Percentiles rank a stretch among this genome's conserved stretches.
phyloP scores from a whole-genome alignment of 2,113 vertebrate species.

The Jaculus jaculus region DNA sequence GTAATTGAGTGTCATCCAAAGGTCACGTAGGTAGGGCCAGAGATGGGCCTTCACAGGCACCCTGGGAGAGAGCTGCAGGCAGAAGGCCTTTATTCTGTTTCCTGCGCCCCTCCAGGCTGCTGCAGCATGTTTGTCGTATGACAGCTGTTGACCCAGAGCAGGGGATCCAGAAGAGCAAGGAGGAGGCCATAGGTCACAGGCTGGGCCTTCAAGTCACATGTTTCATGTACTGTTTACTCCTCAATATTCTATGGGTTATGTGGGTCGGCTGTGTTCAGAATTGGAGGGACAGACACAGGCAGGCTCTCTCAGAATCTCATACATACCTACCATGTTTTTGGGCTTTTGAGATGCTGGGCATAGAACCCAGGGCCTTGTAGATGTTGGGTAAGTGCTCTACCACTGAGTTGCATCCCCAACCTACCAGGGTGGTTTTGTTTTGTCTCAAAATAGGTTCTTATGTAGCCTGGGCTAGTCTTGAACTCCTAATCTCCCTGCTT shows the following conservation, averaged over 20 bases:
- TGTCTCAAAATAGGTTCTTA: too few relatives aligned
- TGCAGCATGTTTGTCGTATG: neutral
- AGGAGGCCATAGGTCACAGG: neutral
- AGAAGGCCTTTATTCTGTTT: neutral
- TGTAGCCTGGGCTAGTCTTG: too few relatives aligned
- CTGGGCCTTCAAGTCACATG: neutral
- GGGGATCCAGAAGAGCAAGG: neutral
- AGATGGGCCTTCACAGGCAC: neutral
- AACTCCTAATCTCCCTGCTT: too few relatives aligned
- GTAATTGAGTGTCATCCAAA: too few relatives aligned
- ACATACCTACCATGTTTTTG: neutral
- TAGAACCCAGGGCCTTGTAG: too few relatives aligned
- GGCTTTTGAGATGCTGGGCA: neutral
- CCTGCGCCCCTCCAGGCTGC: neutral
- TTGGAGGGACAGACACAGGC: neutral
- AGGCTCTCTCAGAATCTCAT: neutral
- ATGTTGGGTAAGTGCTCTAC: too few relatives aligned
- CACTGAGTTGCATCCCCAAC: too few relatives aligned
- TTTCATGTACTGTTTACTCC: neutral
- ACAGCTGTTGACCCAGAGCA: neutral
- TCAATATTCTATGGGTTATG: neutral
- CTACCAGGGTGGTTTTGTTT: neutral
- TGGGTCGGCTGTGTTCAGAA: accelerated
- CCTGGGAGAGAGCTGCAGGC: too few relatives aligned
- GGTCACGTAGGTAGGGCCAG: neutral